Evolutionary conservation across 2,113 vertebrate genomes (phyloP), one percentile per base, ranked within the genome.

Genomic region (Dromaius novaehollandiae): DNA sequence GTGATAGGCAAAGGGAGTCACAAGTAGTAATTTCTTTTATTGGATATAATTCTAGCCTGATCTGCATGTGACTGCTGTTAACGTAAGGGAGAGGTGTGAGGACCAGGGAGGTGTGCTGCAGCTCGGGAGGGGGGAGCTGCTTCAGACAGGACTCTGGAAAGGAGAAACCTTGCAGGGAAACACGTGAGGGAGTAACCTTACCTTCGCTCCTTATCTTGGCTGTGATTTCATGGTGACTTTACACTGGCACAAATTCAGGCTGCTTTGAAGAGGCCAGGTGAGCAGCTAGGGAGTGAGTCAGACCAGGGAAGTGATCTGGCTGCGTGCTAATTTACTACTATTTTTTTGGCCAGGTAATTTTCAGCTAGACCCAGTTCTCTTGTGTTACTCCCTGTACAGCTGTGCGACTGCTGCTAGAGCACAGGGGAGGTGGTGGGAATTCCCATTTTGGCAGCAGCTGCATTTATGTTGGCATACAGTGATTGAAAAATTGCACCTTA

Each of bases 141-240:
- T 61, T 24, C 25, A 10, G 53, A 21, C 26, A 68, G 70, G 28
- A 3, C 11, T 7, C 12, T 17, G 13, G 53, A 4, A 11, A 28
- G 51, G 50, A 61, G n/a, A 22, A 20, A 7, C 6, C 11, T 1
- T 11, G 22, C 9, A 8, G 86, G 68, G 36, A 38, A 19, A 3
- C 2, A 0, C 1, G 7, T 0, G 46, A 20, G 36, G 30, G 28
- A 42, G 20, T 8, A 60, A 8, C 18, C 46, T 25, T 11, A 2
- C 0, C 0, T 21, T 9, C 24, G 32, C 44, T 22, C 42, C 1
- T 25, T 61, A 50, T 8, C 0, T 0, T 17, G 70, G 48, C 13
- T 53, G 64, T 82, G 79, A 0, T 2, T 12, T 28, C 61, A 7
- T 68, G 79, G 7, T 53, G 46, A 2, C n/a, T 48, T 1, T 3